Percentiles rank a stretch among this genome's conserved stretches.
Conservation (phyloP, 1,140 invertebrate species). For the Ceratitis capitata region DNA sequence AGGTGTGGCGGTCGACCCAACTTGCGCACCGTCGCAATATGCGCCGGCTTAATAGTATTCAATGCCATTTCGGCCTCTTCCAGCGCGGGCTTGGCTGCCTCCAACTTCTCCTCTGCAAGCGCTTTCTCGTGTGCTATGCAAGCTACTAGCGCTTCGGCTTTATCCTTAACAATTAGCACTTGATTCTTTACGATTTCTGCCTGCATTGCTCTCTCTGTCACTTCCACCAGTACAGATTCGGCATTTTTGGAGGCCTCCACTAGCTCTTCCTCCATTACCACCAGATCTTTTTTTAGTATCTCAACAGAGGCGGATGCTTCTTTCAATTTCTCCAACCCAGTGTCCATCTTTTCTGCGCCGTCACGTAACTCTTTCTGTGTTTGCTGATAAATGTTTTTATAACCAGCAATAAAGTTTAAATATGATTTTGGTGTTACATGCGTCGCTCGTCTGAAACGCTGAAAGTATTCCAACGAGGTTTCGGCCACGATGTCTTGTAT, state of each 20-base stretch:
- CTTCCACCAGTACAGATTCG: constrained; percentile 85
- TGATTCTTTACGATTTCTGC: constrained; percentile 96
- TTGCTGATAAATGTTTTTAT: constrained; percentile 91
- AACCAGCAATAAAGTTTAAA: constrained; percentile 93
- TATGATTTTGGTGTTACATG: constrained; percentile 98
- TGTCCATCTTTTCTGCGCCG: constrained; percentile 91
- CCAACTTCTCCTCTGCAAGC: constrained; percentile 87
- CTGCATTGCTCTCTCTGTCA: constrained; percentile 89
- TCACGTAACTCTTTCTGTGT: constrained; percentile 90
- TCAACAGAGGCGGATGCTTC: constrained; percentile 94
- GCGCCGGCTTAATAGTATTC: constrained; percentile 96
- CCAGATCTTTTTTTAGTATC: constrained; percentile 89
- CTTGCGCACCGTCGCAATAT: constrained; percentile 96
- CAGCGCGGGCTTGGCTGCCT: constrained; percentile 86
- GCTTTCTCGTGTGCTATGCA: constrained; percentile 92
- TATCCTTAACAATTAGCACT: constrained; percentile 94
- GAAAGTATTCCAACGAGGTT: constrained; percentile 91
- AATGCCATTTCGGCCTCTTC: constrained; percentile 95
- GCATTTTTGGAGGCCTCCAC: constrained; percentile 89
- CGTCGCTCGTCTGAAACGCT: constrained; percentile 90
- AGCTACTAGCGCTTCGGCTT: constrained; percentile 89
- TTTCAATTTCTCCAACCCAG: constrained; percentile 89
- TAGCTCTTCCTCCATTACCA: constrained; percentile 93
- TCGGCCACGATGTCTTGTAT: constrained; percentile 93
- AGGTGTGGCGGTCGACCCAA: constrained; percentile 93